phyloP scores from a whole-genome alignment of 1,140 invertebrate species.

The Papilio polytes region DNA sequence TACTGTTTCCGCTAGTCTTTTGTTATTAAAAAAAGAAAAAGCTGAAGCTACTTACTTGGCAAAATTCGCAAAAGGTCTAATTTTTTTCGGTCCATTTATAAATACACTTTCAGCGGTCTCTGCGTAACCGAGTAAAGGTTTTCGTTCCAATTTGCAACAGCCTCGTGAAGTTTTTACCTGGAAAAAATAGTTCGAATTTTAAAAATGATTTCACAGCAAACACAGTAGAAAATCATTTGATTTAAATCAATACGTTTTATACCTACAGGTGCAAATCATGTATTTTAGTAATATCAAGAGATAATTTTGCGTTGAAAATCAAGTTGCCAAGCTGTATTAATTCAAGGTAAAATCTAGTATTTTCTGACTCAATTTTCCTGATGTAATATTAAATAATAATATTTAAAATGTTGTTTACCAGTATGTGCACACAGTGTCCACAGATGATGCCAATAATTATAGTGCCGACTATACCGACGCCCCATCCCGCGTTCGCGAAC shows the following conservation, averaged over 20 bases:
- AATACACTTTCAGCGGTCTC: slow-evolving; percentile 92
- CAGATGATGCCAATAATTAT: slow-evolving; percentile 90
- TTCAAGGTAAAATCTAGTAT: too few relatives aligned
- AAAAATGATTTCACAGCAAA: too few relatives aligned
- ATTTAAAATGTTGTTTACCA: slow-evolving; percentile 84
- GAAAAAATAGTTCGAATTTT: slow-evolving; percentile 19
- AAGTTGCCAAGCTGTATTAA: too few relatives aligned
- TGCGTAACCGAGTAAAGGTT: slow-evolving; percentile 89
- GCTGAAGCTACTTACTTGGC: slow-evolving; percentile 83
- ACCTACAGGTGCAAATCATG: too few relatives aligned
- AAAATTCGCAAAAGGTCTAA: slow-evolving; percentile 85
- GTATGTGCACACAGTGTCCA: slow-evolving; percentile 91
- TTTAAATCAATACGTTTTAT: too few relatives aligned
- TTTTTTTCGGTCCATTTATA: slow-evolving; percentile 87
- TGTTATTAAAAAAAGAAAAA: neutral
- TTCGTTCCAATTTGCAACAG: slow-evolving; percentile 87
- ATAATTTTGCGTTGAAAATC: too few relatives aligned
- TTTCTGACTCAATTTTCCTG: too few relatives aligned
- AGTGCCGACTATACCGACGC: slow-evolving; percentile 89
- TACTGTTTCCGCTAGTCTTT: neutral
- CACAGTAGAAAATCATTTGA: too few relatives aligned
- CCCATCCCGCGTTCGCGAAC: slow-evolving; percentile 91
- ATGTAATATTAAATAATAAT: neutral
- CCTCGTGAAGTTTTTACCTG: slow-evolving; percentile 89
- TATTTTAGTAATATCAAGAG: too few relatives aligned